A percentile compares a stretch with the other conserved stretches of the same genome.
Conservation (phyloP, 2,113 vertebrate species). For the Protomyctophum bolini region DNA sequence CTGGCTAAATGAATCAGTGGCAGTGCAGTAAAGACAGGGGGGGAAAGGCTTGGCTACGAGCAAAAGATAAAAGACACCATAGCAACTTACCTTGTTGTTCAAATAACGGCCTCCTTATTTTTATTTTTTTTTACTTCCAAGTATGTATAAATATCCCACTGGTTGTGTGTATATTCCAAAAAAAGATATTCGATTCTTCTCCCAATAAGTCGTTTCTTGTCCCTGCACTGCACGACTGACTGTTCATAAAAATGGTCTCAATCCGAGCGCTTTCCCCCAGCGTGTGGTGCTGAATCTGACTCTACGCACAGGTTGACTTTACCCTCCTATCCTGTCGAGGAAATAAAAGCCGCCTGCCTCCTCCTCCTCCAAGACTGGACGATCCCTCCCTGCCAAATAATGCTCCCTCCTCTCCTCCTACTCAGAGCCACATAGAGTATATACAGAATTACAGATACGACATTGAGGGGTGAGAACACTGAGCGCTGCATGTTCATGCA, state of each 20-base stretch:
- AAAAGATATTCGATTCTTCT: constrained; percentile 26
- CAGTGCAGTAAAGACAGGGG: constrained; percentile 43
- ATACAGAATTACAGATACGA: too few relatives aligned
- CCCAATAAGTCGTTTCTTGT: constrained; percentile 14
- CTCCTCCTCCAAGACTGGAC: constrained; percentile 26
- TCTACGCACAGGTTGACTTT: constrained; percentile 57
- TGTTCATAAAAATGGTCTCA: constrained; percentile 44
- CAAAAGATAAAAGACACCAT: constrained; percentile 31
- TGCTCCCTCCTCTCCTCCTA: constrained; percentile 71
- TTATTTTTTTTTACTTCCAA: constrained; percentile 52
- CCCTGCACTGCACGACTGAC: constrained; percentile 19
- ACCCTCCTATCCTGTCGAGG: constrained; percentile 65
- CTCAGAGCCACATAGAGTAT: constrained; percentile 41
- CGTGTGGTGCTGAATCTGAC: constrained; percentile 75
- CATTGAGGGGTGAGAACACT: too few relatives aligned
- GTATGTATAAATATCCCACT: constrained; percentile 29
- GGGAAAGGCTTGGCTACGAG: constrained; percentile 51
- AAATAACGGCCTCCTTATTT: constrained; percentile 55
- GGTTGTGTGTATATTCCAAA: constrained; percentile 57
- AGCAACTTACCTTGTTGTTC: constrained; percentile 45
- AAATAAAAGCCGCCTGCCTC: constrained; percentile 60
- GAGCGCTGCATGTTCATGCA: too few relatives aligned
- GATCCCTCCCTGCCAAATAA: constrained; percentile 78
- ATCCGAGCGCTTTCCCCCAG: constrained; percentile 70
- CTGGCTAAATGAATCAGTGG: constrained; percentile 19